Conservation (phyloP, 2,888 invertebrate species). For the Polia nebulosa region DNA sequence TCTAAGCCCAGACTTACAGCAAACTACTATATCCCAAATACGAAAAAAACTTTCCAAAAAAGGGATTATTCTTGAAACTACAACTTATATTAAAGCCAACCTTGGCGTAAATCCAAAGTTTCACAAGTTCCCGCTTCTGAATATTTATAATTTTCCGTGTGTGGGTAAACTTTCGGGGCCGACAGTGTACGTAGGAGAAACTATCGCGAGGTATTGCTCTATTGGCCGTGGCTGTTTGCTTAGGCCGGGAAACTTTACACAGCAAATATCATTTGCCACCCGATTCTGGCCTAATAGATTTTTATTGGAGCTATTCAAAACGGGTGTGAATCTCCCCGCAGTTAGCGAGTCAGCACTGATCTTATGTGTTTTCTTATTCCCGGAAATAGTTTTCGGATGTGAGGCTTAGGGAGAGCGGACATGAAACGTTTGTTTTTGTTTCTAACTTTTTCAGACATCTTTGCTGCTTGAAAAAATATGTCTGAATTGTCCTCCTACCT, state of each 20-base stretch:
- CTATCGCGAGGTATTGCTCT: conserved; percentile 75
- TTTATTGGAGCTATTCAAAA: conserved; percentile 74
- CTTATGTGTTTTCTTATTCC: conserved; percentile 53
- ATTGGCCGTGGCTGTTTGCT: conserved; percentile 76
- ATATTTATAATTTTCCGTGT: conserved; percentile 60
- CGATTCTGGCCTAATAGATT: conserved; percentile 76
- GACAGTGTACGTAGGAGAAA: conserved; percentile 67
- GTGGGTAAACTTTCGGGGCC: conserved; percentile 49
- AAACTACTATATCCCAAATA: conserved; percentile 9
- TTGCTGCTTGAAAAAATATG: not conserved
- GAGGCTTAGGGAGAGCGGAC: not conserved
- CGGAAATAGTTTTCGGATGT: conserved; percentile 43
- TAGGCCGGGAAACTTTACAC: conserved; percentile 74
- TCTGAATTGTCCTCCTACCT: not conserved
- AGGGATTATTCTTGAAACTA: conserved; percentile 44
- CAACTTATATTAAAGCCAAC: conserved; percentile 52
- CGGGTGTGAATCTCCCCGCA: conserved; percentile 53
- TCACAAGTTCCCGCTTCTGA: conserved; percentile 46
- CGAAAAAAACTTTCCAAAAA: conserved; percentile 7
- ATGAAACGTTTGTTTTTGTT: conserved; percentile 16
- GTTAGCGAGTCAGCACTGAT: conserved; percentile 51
- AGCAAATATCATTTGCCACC: conserved; percentile 80
- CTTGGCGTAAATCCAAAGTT: conserved; percentile 43
- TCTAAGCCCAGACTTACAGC: not conserved
- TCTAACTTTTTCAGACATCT: not conserved